Evolutionary conservation across 2,888 invertebrate genomes (phyloP), one percentile per base, ranked within the genome.

Genomic region (Lamproptera curius): DNA sequence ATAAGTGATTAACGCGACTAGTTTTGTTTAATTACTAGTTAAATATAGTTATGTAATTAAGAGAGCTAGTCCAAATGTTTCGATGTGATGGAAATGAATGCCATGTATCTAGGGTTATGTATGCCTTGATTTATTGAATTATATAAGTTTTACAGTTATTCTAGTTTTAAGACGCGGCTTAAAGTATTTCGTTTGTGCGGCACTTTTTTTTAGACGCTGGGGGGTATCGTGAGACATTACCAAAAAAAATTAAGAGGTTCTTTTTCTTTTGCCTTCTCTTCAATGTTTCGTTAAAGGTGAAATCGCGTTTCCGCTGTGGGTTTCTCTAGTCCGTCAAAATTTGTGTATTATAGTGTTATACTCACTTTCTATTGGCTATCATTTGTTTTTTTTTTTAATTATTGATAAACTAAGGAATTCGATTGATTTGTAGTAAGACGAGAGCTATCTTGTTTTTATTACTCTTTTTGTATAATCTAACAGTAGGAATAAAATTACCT

Each of bases 41-140:
- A 76, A 76, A 74, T 65, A 64, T 50, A 57, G 57, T 71, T 73
- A 73, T 62, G 80, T 81, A 78, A 80, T 82, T 84, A 83, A 85
- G 83, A 64, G 85, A 86, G 85, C 87, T 87, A 87, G 87, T 87
- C 87, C 82, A 81, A 83, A 80, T 80, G 76, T 81, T 70, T 80
- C 70, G 76, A 80, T 80, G 81, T 84, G 84, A 81, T 81, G 79
- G 82, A 78, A 79, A 69, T 70, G 75, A 75, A 83, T 78, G 85
- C 79, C 80, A 80, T 82, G 74, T 78, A 76, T 70, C 64, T 77
- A 76, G 67, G 70, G 67, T 71, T 66, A 63, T 56, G 58, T 57
- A 55, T 63, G 62, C 58, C 60, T 54, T 56, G 55, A 50, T 49
- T 53, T 31, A 31, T n/a, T 31, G 31, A 31, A 31, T 55, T 51